Conservation (phyloP, 2,888 invertebrate species). For the Lepidonotus clava region DNA sequence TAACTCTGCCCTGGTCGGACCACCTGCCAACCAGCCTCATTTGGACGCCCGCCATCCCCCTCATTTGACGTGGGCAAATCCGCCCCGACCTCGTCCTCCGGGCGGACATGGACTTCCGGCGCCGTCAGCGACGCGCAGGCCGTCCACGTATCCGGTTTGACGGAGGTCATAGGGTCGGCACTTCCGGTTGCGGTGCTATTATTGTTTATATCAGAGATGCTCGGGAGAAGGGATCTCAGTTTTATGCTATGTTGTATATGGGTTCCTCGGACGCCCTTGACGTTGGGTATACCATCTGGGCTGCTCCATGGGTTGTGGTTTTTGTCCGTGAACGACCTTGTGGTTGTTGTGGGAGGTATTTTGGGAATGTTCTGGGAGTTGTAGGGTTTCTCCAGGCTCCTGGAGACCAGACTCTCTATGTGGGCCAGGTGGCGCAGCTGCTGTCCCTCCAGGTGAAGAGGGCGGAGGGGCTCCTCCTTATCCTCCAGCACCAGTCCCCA, state of each 20-base stretch:
- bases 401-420: background rate
- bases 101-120: background rate
- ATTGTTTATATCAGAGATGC: too few species aligned
- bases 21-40: slow-evolving; percentile 13
- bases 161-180: background rate
- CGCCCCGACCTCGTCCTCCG: background rate
- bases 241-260: too few species aligned
- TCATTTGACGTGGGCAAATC: background rate
- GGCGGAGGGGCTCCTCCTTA: background rate
- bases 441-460: background rate
- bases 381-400: too few species aligned
- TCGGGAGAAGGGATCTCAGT: too few species aligned
- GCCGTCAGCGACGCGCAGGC: background rate
- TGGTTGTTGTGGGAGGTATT: too few species aligned
- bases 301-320: too few species aligned
- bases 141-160: background rate
- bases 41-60: background rate
- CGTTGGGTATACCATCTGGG: too few species aligned
- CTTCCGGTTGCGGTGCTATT: slow-evolving; percentile 8
- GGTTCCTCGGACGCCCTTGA: background rate
- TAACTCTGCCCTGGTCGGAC: slow-evolving; percentile 17
- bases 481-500: background rate
- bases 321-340: too few species aligned
- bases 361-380: too few species aligned
- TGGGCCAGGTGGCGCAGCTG: slow-evolving; percentile 25